Evolutionary conservation across 2,797 vertebrate species (phyloP), one percentile per base, ranked within the genome.

Genomic region (Parambassis ranga): DNA sequence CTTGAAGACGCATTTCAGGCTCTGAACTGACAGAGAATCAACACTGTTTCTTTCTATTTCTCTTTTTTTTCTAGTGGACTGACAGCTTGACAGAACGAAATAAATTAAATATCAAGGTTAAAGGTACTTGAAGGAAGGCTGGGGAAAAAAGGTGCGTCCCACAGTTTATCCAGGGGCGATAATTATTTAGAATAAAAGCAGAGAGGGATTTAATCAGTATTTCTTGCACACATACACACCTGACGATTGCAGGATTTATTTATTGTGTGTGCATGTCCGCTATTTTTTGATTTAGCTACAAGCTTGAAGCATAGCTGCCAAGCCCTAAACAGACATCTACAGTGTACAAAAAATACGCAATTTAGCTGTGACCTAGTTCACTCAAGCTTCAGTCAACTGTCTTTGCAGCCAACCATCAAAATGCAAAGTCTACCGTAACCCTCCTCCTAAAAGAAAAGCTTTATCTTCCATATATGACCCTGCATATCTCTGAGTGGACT

Each of bases 21-120:
- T 30, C 37, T 67, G 66, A 19, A 6, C 55, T 56, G 60, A 61
- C 67, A 64, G 37, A 43, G 37, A 72, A 65, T 70, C n/a, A 1
- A 79, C 31, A 10, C 48, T 10, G 31, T 60, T 59, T 36, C 33
- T 49, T 63, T 68, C 59, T 30, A 18, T 61, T 56, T 44, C 44
- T 33, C 55, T 38, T 33, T 58, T 32, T 5, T 44, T 65, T 49
- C 49, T 57, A 37, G 14, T 10, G 44, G 61, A 62, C 74, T 84
- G 82, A 72, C 80, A 81, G 77, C 56, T 74, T 69, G 74, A 81
- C 76, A 82, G 77, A 78, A 71, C 76, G 66, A 86, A 89, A 63
- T 48, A 36, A 63, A 70, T 69, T 70, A 46, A 74, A 53, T 77
- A 81, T 88, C 61, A 61, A 65, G 51, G 41, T 67, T 65, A 53